Percentiles rank a stretch among this genome's conserved stretches.
phyloP scores from a whole-genome alignment of 2,113 vertebrate species.

The Corythornis vintsioides region DNA sequence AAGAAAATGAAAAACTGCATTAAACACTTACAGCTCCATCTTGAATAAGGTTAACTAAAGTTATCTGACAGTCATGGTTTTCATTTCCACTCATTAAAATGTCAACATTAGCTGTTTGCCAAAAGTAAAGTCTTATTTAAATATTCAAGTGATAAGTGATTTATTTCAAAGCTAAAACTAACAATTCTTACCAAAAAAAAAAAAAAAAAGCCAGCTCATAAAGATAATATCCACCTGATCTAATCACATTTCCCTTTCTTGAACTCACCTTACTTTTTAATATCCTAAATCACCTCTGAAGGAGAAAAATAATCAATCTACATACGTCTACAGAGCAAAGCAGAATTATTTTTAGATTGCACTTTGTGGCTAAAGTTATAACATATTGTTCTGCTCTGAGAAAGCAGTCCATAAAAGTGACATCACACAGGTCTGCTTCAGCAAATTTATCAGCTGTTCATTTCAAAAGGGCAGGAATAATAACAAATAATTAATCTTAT shows the following conservation, averaged over 20 bases:
- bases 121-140: constrained; percentile 10
- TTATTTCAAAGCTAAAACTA: constrained; percentile 19
- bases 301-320: constrained; percentile 54
- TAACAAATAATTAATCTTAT: neutral
- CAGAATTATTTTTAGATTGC: constrained; percentile 53
- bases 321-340: neutral
- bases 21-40: neutral
- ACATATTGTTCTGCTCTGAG: neutral
- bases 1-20: neutral
- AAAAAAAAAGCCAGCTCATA: neutral
- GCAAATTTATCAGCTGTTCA: neutral
- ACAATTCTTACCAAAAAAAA: neutral
- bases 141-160: neutral
- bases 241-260: constrained; percentile 28
- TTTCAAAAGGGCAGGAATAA: neutral
- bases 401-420: neutral
- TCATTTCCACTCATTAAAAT: neutral
- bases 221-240: neutral
- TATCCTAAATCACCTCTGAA: constrained; percentile 32
- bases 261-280: neutral
- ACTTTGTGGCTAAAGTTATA: constrained; percentile 18
- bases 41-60: neutral
- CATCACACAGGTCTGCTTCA: neutral
- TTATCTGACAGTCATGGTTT: neutral
- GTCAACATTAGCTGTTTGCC: neutral